These are phyloP conservation scores for Mystacornis crossleyi DNA, from an alignment of 2,113 vertebrate genomes.

Conservation along the genomic window DNA sequence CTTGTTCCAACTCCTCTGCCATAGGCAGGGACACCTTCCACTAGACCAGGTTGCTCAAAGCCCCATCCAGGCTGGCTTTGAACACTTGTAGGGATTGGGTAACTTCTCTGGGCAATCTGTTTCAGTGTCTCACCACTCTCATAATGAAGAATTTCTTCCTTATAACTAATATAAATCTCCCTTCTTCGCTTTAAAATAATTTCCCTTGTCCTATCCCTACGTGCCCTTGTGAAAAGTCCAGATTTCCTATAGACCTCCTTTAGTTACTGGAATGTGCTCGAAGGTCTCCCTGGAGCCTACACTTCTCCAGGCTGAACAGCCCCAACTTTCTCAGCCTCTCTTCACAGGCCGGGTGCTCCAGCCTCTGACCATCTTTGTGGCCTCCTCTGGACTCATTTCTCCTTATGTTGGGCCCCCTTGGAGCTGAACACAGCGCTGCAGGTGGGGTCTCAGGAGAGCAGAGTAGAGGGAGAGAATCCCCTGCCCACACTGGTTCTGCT, in stretches of 20 bases:
- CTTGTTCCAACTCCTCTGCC: neutral
- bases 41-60: neutral
- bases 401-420: no score
- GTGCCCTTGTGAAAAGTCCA: neutral
- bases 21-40: neutral
- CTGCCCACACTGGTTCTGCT: neutral
- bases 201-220: neutral
- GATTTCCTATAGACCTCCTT: neutral
- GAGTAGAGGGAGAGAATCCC: neutral
- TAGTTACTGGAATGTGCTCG: neutral
- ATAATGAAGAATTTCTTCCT: neutral
- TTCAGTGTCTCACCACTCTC: neutral
- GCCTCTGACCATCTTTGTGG: neutral
- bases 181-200: neutral
- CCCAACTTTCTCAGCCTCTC: neutral
- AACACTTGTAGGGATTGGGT: neutral
- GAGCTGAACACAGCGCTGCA: neutral
- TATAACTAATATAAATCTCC: neutral
- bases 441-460: neutral
- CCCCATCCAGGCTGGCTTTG: neutral
- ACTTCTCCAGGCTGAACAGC: neutral
- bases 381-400: neutral
- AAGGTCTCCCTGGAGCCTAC: neutral
- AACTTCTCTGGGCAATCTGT: neutral
- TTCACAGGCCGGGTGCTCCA: neutral